A percentile compares a stretch with the other conserved stretches of the same genome.
phyloP scores from a whole-genome alignment of 2,113 vertebrate genomes.

The Pachyramphus minor region DNA sequence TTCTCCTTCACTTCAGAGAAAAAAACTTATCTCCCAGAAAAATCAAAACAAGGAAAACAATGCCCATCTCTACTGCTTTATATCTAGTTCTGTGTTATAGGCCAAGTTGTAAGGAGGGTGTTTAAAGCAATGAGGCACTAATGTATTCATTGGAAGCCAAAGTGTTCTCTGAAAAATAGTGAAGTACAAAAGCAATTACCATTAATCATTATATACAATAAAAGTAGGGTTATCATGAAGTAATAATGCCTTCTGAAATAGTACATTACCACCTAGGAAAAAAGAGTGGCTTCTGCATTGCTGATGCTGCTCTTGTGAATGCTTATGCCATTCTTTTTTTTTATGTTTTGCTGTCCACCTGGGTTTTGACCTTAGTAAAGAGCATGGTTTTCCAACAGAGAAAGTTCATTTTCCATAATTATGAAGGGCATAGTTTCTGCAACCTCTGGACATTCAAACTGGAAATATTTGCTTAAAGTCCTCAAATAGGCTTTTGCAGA shows the following conservation, averaged over 20 bases:
- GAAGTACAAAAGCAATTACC: constrained; percentile 67
- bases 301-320: background rate
- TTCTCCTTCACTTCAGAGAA: constrained; percentile 25
- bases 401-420: background rate
- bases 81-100: constrained; percentile 23
- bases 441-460: background rate
- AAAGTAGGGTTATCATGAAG: constrained; percentile 42
- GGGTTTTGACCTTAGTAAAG: background rate
- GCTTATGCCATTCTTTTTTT: background rate
- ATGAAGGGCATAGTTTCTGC: background rate
- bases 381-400: background rate
- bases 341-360: background rate
- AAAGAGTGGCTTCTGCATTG: background rate
- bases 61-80: background rate
- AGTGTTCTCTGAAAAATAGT: constrained; percentile 49
- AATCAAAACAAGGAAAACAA: constrained; percentile 17
- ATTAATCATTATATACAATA: constrained; percentile 59
- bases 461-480: background rate
- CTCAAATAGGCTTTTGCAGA: background rate
- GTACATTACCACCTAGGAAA: background rate
- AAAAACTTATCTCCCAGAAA: constrained; percentile 22
- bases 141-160: constrained; percentile 56
- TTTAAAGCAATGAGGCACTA: constrained; percentile 41
- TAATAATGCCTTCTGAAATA: constrained; percentile 32
- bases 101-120: constrained; percentile 44